These are phyloP conservation scores for Caenorhabditis auriculariae DNA, from an alignment of 2,888 invertebrate species.

Conservation along the genomic window DNA sequence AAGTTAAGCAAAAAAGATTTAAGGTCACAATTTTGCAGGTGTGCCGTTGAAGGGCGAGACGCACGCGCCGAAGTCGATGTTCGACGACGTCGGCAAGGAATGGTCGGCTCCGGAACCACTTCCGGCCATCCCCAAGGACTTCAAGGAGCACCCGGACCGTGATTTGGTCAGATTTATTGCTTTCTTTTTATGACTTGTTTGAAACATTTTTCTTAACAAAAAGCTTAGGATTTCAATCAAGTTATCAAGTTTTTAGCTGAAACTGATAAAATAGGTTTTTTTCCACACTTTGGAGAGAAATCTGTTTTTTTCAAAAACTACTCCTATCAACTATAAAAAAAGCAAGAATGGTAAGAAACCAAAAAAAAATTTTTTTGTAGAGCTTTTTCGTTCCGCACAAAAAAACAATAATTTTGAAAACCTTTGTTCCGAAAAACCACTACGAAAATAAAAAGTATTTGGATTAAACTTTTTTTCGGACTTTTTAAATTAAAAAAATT, in stretches of 20 bases:
- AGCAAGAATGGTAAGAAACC: too few relatives aligned
- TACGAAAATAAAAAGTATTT: too few relatives aligned
- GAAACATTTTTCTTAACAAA: neutral
- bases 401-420: too few relatives aligned
- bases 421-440: too few relatives aligned
- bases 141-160: conserved; percentile 70
- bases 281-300: neutral
- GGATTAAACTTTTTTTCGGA: too few relatives aligned
- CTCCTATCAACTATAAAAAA: too few relatives aligned
- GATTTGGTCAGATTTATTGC: conserved; percentile 69
- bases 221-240: neutral
- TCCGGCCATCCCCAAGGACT: conserved; percentile 60
- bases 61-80: conserved; percentile 53
- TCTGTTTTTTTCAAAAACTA: neutral
- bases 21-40: conserved; percentile 19
- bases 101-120: conserved; percentile 55
- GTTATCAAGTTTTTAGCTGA: too few relatives aligned
- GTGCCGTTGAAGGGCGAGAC: conserved; percentile 52
- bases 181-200: conserved; percentile 53
- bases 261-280: too few relatives aligned
- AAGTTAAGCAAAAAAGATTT: too few relatives aligned
- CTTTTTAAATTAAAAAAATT: too few relatives aligned
- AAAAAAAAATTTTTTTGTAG: too few relatives aligned
- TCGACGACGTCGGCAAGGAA: conserved; percentile 60
- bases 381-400: too few relatives aligned